phyloP scores from a whole-genome alignment of 2,113 vertebrate species.

The Callithrix jacchus region DNA sequence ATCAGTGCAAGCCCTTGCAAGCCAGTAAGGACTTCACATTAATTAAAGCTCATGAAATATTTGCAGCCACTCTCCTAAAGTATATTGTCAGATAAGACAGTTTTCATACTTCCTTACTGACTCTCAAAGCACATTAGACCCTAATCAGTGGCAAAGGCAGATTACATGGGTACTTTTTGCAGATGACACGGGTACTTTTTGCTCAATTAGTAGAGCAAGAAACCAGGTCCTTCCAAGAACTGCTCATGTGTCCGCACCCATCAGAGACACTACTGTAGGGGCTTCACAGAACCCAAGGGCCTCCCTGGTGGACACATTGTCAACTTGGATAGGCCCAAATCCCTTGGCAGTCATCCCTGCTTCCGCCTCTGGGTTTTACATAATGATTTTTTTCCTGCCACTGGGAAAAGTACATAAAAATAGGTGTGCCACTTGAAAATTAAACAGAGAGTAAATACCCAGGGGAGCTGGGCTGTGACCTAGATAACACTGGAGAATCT shows the following conservation, averaged over 20 bases:
- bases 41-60: background rate
- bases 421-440: slow-evolving; percentile 62
- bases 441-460: slow-evolving; percentile 45
- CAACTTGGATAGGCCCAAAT: background rate
- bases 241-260: background rate
- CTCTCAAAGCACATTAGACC: background rate
- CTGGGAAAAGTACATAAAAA: slow-evolving; percentile 70
- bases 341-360: slow-evolving; percentile 16
- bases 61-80: background rate
- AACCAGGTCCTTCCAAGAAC: slow-evolving; percentile 7
- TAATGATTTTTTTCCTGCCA: slow-evolving; percentile 31
- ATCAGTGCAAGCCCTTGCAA: background rate
- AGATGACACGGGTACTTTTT: background rate
- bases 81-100: background rate
- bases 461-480: background rate
- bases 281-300: slow-evolving; percentile 10
- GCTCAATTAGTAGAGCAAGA: slow-evolving; percentile 36
- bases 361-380: slow-evolving; percentile 33
- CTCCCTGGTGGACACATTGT: background rate
- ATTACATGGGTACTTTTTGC: background rate
- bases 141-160: background rate
- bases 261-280: background rate
- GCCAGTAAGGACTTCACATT: background rate
- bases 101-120: background rate
- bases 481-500: slow-evolving; percentile 40